phyloP scores from a whole-genome alignment of 2,888 invertebrate genomes.

The Tenthredo mesomela region DNA sequence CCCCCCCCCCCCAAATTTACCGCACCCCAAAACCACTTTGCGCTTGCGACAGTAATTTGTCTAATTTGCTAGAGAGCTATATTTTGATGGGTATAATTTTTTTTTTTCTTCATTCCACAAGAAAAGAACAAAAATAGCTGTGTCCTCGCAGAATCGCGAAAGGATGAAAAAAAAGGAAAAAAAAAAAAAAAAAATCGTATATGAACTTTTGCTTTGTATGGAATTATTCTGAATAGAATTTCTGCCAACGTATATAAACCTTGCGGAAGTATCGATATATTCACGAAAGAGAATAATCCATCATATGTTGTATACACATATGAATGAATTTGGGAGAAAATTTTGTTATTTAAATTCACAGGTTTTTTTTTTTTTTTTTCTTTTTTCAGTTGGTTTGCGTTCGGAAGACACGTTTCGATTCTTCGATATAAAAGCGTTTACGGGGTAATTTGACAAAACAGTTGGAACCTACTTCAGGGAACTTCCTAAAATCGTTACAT shows the following conservation, averaged over 20 bases:
- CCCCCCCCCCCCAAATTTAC: background rate
- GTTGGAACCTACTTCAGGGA: background rate
- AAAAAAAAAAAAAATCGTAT: background rate
- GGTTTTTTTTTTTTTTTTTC: background rate
- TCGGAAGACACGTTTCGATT: background rate
- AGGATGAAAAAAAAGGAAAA: background rate
- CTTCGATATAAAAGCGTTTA: background rate
- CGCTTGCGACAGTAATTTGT: background rate
- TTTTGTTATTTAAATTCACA: background rate
- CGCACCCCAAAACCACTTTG: background rate
- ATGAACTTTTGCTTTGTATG: background rate
- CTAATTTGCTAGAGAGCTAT: background rate
- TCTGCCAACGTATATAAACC: background rate
- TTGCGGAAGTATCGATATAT: background rate
- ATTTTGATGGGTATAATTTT: background rate
- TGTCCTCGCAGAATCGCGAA: background rate
- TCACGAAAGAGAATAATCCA: background rate
- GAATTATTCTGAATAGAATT: background rate
- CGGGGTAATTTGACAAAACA: background rate
- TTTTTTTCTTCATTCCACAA: background rate
- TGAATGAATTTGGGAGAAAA: background rate
- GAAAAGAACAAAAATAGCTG: background rate
- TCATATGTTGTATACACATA: background rate
- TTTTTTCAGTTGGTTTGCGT: background rate
- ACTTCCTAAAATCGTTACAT: conserved; percentile 20